These are phyloP conservation scores for Pinctada fucata DNA, from an alignment of 2,888 invertebrate species.

Conservation along the genomic window DNA sequence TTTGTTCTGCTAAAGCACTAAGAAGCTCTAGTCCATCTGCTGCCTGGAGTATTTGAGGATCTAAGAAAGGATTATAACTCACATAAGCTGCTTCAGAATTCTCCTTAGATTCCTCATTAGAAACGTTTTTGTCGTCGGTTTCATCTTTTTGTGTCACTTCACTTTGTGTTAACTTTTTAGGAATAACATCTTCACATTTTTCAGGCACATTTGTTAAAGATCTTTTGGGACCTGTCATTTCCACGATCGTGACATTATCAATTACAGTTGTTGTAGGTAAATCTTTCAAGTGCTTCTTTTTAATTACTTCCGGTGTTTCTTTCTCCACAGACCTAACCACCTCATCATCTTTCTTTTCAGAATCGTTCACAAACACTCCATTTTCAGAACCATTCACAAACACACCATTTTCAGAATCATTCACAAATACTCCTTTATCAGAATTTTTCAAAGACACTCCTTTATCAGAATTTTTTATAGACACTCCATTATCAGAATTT, in stretches of 20 bases:
- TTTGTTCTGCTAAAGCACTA: constrained; percentile 70
- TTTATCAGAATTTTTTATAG: background rate
- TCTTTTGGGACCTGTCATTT: constrained; percentile 20
- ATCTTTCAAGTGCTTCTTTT: background rate
- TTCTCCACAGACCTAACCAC: too few species aligned
- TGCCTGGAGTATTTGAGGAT: constrained; percentile 68
- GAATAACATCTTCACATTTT: background rate
- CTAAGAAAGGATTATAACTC: constrained; percentile 65
- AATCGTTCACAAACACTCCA: background rate
- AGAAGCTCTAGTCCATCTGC: constrained; percentile 70
- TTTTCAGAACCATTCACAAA: background rate
- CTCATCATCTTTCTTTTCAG: background rate
- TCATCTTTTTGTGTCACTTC: constrained; percentile 4
- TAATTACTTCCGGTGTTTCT: background rate
- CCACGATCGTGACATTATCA: constrained; percentile 24
- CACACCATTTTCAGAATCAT: background rate
- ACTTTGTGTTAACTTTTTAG: background rate
- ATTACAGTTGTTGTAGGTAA: constrained; percentile 23
- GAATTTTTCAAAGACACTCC: constrained; percentile 1
- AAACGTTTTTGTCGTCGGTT: background rate
- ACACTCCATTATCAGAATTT: background rate
- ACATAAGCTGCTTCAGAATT: background rate
- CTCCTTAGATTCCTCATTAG: background rate
- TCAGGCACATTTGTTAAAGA: background rate
- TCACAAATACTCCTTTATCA: background rate